Evolutionary conservation across 2,888 invertebrate species (phyloP).

Genomic region (Drosophila nigricruria): DNA sequence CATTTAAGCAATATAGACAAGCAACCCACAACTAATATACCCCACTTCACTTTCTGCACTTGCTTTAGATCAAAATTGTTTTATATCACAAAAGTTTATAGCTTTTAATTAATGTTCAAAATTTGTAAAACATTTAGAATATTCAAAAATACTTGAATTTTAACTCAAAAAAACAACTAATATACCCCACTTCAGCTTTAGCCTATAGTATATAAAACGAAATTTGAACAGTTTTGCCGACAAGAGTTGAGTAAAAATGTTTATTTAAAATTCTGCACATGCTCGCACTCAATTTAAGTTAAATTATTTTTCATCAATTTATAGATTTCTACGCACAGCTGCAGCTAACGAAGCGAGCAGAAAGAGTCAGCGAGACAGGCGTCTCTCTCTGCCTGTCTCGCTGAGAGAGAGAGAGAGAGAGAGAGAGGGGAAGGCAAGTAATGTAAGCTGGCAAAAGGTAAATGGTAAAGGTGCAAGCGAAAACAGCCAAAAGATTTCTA

Average conservation of each 20-base stretch:
- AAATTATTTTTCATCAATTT: slow-evolving; percentile 73
- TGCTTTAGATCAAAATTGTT: background rate
- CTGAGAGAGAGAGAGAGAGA: background rate
- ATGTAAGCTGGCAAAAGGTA: slow-evolving; percentile 60
- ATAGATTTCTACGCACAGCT: slow-evolving; percentile 48
- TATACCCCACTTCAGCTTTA: background rate
- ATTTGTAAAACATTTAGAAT: background rate
- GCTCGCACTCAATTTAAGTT: slow-evolving; percentile 76
- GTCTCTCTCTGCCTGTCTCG: no score
- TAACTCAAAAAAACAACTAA: background rate
- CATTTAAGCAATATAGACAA: background rate
- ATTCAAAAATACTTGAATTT: no score
- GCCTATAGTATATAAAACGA: background rate
- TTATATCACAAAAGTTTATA: background rate
- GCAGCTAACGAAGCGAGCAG: slow-evolving; percentile 23
- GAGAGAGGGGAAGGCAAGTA: background rate
- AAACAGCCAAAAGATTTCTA: slow-evolving; percentile 74
- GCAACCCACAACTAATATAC: background rate
- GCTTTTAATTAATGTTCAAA: no score
- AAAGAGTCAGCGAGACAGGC: background rate
- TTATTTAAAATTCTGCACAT: slow-evolving; percentile 74
- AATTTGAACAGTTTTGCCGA: slow-evolving; percentile 12
- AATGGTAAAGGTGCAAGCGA: slow-evolving; percentile 45
- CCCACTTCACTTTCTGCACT: background rate
- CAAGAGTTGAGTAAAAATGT: slow-evolving; percentile 38